A percentile compares a stretch with the other conserved stretches of the same genome.
Conservation (phyloP, 2,113 vertebrate species). For the Taurulus bubalis region DNA sequence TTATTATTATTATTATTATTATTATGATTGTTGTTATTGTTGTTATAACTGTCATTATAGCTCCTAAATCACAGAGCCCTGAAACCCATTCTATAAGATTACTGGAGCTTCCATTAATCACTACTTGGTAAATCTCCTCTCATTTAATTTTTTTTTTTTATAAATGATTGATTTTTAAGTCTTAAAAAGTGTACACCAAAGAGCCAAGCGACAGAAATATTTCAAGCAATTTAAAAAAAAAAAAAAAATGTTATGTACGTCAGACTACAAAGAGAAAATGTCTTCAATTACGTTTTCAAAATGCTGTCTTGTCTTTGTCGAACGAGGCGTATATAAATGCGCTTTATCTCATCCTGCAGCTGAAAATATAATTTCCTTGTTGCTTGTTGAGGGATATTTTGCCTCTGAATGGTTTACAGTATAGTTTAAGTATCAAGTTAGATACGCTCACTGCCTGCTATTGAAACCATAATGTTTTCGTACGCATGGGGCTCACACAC, state of each 20-base stretch:
- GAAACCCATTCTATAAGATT: neutral
- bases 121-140: constrained; percentile 8
- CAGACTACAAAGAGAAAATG: neutral
- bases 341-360: neutral
- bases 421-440: constrained; percentile 52
- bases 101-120: neutral
- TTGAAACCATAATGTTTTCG: constrained; percentile 70
- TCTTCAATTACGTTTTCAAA: neutral
- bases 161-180: neutral
- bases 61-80: neutral
- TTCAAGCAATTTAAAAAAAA: neutral
- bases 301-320: neutral
- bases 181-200: neutral
- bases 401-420: constrained; percentile 39
- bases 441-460: constrained; percentile 45
- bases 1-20: too few species aligned
- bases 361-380: neutral
- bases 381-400: neutral
- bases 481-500: constrained; percentile 35
- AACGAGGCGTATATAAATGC: too few species aligned
- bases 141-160: too few species aligned
- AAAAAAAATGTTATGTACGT: neutral
- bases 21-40: too few species aligned
- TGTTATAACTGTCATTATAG: neutral
- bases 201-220: neutral